Conservation (phyloP, 2,113 vertebrate genomes). For the Solenodon paradoxus region DNA sequence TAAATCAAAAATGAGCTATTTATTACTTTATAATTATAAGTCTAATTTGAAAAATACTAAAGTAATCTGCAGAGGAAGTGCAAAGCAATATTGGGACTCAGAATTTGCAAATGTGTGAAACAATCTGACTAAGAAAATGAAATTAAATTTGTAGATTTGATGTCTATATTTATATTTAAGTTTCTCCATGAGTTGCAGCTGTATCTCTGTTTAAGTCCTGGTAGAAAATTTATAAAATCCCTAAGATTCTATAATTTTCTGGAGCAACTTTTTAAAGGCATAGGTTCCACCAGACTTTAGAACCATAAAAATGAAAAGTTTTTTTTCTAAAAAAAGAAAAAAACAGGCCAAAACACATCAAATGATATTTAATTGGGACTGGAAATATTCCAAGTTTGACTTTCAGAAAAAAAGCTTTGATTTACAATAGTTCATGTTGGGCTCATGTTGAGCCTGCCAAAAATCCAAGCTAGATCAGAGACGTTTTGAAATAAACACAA, state of each 20-base stretch:
- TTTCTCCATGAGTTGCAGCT: not conserved
- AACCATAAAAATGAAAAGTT: conserved; percentile 60
- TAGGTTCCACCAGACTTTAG: conserved; percentile 56
- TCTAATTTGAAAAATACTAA: conserved; percentile 50
- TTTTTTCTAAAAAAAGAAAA: conserved; percentile 49
- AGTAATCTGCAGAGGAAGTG: not conserved
- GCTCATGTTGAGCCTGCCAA: conserved; percentile 88
- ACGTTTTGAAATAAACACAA: conserved; percentile 87
- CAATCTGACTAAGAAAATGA: not conserved
- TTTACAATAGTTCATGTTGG: conserved; percentile 85
- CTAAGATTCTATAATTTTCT: conserved; percentile 53
- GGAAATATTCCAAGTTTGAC: conserved; percentile 85
- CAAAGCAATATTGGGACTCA: not conserved
- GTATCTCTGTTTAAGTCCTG: conserved; percentile 1
- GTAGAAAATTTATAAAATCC: not conserved
- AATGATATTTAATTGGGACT: conserved; percentile 86
- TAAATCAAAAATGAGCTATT: conserved; percentile 64
- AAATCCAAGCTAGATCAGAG: conserved; percentile 88
- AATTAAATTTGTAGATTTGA: not conserved
- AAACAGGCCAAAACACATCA: conserved; percentile 82
- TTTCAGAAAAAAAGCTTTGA: conserved; percentile 87
- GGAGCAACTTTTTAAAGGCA: conserved; percentile 48
- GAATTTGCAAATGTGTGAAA: conserved; percentile 47
- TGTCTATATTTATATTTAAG: conserved; percentile 24
- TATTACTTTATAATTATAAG: conserved; percentile 66